Conservation (phyloP, 2,113 vertebrate genomes). For the Athene cunicularia region DNA sequence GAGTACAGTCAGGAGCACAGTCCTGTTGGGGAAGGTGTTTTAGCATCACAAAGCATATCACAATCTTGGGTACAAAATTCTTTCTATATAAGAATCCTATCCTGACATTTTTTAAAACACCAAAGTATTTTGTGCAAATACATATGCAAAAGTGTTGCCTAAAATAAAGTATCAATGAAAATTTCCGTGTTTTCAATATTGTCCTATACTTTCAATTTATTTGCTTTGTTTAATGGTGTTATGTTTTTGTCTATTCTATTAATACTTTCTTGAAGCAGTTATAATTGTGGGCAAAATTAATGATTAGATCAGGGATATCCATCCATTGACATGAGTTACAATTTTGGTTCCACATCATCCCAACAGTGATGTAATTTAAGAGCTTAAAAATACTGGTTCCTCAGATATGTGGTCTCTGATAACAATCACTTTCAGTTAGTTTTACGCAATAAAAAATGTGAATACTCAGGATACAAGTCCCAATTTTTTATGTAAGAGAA, state of each 20-base stretch:
- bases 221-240: neutral
- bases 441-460: neutral
- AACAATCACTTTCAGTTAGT: neutral
- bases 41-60: neutral
- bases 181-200: neutral
- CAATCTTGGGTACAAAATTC: neutral
- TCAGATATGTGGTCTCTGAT: neutral
- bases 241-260: neutral
- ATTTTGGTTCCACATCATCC: neutral
- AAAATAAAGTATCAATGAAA: neutral
- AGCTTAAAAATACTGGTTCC: neutral
- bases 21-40: neutral
- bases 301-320: neutral
- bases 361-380: neutral
- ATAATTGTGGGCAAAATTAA: neutral
- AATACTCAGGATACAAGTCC: neutral
- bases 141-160: neutral
- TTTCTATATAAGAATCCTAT: neutral
- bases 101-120: neutral
- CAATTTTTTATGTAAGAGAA: neutral
- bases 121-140: fast-evolving
- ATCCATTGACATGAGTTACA: neutral
- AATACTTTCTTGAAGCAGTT: neutral
- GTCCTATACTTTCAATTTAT: neutral
- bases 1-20: neutral